Evolutionary conservation across 2,797 vertebrate genomes (phyloP), one percentile per base, ranked within the genome.

Genomic region (Australoheros facetus): DNA sequence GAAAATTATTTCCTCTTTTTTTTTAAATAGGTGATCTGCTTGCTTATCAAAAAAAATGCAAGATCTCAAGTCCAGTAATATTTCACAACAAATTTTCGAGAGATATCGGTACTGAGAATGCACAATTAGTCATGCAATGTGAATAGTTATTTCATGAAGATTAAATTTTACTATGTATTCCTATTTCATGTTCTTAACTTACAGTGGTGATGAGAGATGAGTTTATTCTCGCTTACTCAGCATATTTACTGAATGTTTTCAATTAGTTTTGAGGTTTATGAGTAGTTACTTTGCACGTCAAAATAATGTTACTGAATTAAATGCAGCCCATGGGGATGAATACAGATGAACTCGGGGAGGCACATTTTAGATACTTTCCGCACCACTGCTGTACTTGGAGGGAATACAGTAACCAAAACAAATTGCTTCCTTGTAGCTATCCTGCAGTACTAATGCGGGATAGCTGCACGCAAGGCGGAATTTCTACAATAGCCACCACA

Each of bases 381-480:
- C 86, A 78, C 79, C 79, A 7, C 83, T 83, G 88, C 84, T 82
- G 81, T 81, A 85, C 89, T 90, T 87, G 87, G 21, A 14, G 70
- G 64, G 70, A 76, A 82, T 77, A 78, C 76, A 84, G 83, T 84
- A 89, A 91, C 89, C 85, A 90, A 90, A 91, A 93, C 87, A 91
- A 92, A 92, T 92, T 91, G 80, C 89, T 84, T 91, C 87, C 87
- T 88, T 85, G 90, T 87, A 87, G 88, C 80, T 77, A 75, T 84
- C 88, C 90, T 84, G 89, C 91, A 78, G 86, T 54, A 81, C 86
- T 91, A 89, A 92, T 89, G 86, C 53, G 2, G 77, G 83, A 84
- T 64, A 71, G 91, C 81, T 90, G 91, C 89, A 83, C 37, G 82
- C 81, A 26, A 62, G 79, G 83, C 56, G 77, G 75, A 80, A 81